Conservation (phyloP, 2,888 invertebrate genomes). For the Isoperla grammatica region DNA sequence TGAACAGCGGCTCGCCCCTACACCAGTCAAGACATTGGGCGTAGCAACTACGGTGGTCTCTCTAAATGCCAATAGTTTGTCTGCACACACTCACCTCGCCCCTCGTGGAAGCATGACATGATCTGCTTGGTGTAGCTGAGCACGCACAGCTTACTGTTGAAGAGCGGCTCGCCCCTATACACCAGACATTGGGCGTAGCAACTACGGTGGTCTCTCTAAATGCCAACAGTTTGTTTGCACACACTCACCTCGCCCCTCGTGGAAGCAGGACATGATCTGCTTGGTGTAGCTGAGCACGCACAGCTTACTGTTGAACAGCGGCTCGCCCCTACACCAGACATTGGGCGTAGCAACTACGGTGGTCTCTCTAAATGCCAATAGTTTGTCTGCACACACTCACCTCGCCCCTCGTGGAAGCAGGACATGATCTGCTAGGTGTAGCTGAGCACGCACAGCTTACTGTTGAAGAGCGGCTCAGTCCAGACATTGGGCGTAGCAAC, state of each 20-base stretch:
- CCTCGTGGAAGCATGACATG: constrained; percentile 75
- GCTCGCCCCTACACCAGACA: constrained; percentile 78
- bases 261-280: constrained; percentile 74
- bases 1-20: constrained; percentile 67
- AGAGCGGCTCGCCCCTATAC: constrained; percentile 67
- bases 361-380: too few species aligned
- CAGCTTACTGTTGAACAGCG: constrained; percentile 56
- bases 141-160: constrained; percentile 60
- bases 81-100: constrained; percentile 55
- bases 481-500: constrained; percentile 76
- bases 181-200: constrained; percentile 78
- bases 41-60: constrained; percentile 83
- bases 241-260: constrained; percentile 61
- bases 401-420: constrained; percentile 75
- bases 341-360: constrained; percentile 75
- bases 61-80: too few species aligned
- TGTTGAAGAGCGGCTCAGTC: constrained; percentile 66
- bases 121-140: constrained; percentile 68
- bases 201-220: constrained; percentile 79
- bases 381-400: too few species aligned
- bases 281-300: constrained; percentile 70
- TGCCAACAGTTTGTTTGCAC: too few species aligned
- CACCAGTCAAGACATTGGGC: constrained; percentile 72
- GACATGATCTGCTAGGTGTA: constrained; percentile 70
- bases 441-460: constrained; percentile 61